These are phyloP conservation scores for Lepilemur ruficaudatus DNA, from an alignment of 2,797 vertebrate species.

Conservation along the genomic window DNA sequence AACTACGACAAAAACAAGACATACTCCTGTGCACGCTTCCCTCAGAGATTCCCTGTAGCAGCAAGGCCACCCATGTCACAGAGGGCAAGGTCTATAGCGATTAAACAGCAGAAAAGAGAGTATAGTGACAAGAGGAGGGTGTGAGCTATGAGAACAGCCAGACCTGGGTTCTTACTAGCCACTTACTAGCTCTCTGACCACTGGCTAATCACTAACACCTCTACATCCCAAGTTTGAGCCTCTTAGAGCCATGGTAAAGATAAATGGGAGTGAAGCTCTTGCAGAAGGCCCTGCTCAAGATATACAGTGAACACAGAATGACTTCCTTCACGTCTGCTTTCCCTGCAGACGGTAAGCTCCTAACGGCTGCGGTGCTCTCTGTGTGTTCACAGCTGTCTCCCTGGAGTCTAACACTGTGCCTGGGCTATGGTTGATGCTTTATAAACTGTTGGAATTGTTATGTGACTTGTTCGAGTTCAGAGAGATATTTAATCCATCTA, in stretches of 20 bases:
- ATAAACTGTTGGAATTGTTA: not conserved
- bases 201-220: not conserved
- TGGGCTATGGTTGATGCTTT: not conserved
- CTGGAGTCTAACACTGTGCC: not conserved
- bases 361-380: not conserved
- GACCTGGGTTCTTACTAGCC: too few relatives aligned
- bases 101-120: not conserved
- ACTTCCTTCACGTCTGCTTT: not conserved
- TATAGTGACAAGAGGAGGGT: accelerated
- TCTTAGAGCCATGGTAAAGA: not conserved
- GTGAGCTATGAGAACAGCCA: accelerated
- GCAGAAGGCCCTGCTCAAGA: not conserved
- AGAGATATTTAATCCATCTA: not conserved
- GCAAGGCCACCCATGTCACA: not conserved
- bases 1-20: not conserved
- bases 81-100: not conserved
- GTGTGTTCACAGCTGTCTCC: not conserved
- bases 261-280: not conserved
- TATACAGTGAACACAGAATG: not conserved
- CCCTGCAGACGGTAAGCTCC: not conserved
- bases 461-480: not conserved
- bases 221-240: not conserved
- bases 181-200: not conserved
- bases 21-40: accelerated
- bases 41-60: not conserved